Conservation (phyloP, 2,888 invertebrate species). For the Hyposoter dolosus region DNA sequence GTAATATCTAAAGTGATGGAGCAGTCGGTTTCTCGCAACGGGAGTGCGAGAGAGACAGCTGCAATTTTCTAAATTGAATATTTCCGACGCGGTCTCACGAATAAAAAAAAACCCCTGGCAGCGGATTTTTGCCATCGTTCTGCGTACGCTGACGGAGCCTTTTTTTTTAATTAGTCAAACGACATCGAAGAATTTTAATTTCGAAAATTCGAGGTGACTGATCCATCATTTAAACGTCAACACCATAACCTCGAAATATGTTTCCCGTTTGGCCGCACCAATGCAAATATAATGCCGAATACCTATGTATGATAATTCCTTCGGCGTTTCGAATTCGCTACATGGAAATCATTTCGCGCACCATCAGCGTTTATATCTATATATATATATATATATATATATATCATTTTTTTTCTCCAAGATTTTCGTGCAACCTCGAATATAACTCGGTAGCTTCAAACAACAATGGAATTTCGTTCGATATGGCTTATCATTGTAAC, state of each 20-base stretch:
- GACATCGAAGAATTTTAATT: no score
- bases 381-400: conserved; percentile 44
- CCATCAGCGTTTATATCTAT: conserved; percentile 25
- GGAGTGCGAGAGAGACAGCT: no score
- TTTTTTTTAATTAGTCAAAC: no score
- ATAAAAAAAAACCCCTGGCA: no score
- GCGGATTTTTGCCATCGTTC: no score
- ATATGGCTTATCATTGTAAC: conserved; percentile 22
- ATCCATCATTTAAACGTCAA: no score
- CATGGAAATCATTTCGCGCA: conserved; percentile 12
- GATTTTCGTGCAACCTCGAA: conserved; percentile 35
- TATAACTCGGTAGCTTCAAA: conserved; percentile 26
- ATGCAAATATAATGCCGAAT: conserved; percentile 14
- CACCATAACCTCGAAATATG: not conserved
- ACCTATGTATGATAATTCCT: conserved; percentile 45
- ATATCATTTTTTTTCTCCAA: conserved; percentile 44
- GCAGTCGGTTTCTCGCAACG: no score
- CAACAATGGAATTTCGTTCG: conserved; percentile 28
- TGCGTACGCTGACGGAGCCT: no score
- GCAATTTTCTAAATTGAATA: no score
- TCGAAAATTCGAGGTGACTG: no score
- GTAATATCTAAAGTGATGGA: no score
- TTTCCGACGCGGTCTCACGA: no score
- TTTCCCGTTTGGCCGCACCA: conserved; percentile 35
- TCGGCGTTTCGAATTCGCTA: conserved; percentile 46